Evolutionary conservation across 2,113 vertebrate genomes (phyloP).

Genomic region (Lutjanus erythropterus): DNA sequence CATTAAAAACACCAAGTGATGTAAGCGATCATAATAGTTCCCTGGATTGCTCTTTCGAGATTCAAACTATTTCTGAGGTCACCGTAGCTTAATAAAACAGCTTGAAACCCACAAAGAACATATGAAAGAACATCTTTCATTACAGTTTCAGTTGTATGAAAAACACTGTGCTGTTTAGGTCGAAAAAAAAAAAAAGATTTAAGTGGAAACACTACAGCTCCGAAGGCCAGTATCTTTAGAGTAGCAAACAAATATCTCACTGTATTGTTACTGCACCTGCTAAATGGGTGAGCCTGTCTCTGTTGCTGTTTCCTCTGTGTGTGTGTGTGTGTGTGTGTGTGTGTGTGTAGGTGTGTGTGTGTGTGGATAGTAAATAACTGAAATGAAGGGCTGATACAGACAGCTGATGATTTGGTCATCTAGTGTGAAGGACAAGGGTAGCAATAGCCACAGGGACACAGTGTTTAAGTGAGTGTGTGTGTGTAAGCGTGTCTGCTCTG

Average conservation of each 20-base stretch:
- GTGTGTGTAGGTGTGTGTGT: conserved; percentile 14
- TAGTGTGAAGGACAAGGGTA: conserved; percentile 57
- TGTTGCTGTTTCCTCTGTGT: background rate
- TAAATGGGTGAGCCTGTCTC: background rate
- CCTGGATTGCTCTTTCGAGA: conserved; percentile 48
- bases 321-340: conserved; percentile 15
- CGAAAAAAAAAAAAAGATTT: background rate
- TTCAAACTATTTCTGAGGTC: conserved; percentile 52
- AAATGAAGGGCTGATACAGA: conserved; percentile 41
- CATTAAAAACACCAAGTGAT: conserved; percentile 50
- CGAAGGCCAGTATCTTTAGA: background rate
- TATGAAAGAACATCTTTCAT: conserved; percentile 27
- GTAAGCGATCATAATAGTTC: conserved; percentile 39
- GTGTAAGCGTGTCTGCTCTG: background rate
- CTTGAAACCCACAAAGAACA: conserved; percentile 49
- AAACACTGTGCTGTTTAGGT: background rate
- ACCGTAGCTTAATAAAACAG: conserved; percentile 55
- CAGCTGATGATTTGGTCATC: conserved; percentile 62
- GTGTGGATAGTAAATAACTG: conserved; percentile 49
- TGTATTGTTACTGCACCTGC: conserved; percentile 3
- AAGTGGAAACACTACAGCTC: conserved; percentile 3
- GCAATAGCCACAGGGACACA: conserved; percentile 26
- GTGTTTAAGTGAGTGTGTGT: background rate
- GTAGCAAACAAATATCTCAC: background rate
- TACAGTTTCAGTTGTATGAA: conserved; percentile 30